Conservation (phyloP, 2,888 invertebrate genomes). For the Calameuta pallipes region DNA sequence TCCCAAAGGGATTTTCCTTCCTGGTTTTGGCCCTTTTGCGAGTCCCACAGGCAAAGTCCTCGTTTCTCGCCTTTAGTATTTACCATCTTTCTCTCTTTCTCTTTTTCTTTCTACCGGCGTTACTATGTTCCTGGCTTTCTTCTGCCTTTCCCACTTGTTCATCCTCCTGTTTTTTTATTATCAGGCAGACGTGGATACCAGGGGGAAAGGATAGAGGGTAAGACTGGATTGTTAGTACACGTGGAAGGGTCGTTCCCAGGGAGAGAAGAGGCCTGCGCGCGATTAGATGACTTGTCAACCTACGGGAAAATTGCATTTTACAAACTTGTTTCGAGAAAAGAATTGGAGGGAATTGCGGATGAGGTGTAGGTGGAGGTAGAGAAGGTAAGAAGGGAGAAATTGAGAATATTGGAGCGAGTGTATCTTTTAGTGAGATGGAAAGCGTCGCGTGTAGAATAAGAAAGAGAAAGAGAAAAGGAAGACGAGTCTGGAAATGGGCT, state of each 20-base stretch:
- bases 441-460: not conserved
- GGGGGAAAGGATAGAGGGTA: slow-evolving; percentile 21
- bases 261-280: slow-evolving; percentile 51
- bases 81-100: not conserved
- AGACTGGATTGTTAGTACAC: slow-evolving; percentile 9
- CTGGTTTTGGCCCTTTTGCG: not conserved
- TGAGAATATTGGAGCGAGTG: slow-evolving; percentile 17
- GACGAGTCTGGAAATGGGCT: not conserved
- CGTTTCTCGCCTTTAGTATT: not conserved
- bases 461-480: slow-evolving; percentile 25
- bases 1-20: not conserved
- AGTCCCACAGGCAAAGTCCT: not conserved
- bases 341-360: slow-evolving; percentile 70
- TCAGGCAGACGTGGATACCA: slow-evolving; percentile 11
- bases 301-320: slow-evolving; percentile 71
- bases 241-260: not conserved
- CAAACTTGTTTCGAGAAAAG: slow-evolving; percentile 71
- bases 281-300: slow-evolving; percentile 72
- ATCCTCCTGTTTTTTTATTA: not conserved
- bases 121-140: not conserved
- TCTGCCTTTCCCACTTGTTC: not conserved
- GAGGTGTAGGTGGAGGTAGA: slow-evolving; percentile 13
- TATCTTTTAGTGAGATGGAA: slow-evolving; percentile 12
- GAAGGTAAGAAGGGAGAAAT: slow-evolving; percentile 18
- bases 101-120: not conserved